Conservation (phyloP, 2,797 vertebrate species). For the Manis pentadactyla region DNA sequence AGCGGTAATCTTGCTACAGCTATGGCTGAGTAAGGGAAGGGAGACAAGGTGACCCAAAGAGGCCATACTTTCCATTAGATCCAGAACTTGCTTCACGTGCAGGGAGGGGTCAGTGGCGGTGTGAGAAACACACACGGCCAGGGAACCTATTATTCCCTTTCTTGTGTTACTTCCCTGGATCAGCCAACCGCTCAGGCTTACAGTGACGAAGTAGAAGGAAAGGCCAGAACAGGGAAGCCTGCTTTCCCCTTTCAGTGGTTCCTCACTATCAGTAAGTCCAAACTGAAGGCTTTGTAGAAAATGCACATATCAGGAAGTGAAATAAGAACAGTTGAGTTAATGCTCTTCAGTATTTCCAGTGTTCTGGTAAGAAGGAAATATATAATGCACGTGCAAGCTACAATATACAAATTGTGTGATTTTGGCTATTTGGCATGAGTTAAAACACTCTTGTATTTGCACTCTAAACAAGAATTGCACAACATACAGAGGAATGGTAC, state of each 20-base stretch:
- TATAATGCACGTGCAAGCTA: fast-evolving
- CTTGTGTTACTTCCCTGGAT: not conserved
- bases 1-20: not conserved
- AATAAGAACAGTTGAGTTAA: not conserved
- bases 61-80: not conserved
- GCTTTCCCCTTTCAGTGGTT: not conserved
- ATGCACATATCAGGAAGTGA: not conserved
- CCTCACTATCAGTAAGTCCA: not conserved
- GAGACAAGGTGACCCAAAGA: fast-evolving
- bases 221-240: fast-evolving
- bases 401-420: not conserved
- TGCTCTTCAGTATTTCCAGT: not conserved
- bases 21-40: not conserved
- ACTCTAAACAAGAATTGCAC: not conserved
- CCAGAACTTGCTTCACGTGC: not conserved
- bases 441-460: not conserved
- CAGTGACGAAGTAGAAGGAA: not conserved
- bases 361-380: not conserved
- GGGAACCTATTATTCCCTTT: fast-evolving
- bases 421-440: not conserved
- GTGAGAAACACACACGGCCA: not conserved
- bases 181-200: not conserved
- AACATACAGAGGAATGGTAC: not conserved
- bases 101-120: too few species aligned
- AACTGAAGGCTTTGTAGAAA: not conserved